These are phyloP conservation scores for Dromius quadrimaculatus DNA, from an alignment of 2,888 invertebrate genomes.

Conservation along the genomic window DNA sequence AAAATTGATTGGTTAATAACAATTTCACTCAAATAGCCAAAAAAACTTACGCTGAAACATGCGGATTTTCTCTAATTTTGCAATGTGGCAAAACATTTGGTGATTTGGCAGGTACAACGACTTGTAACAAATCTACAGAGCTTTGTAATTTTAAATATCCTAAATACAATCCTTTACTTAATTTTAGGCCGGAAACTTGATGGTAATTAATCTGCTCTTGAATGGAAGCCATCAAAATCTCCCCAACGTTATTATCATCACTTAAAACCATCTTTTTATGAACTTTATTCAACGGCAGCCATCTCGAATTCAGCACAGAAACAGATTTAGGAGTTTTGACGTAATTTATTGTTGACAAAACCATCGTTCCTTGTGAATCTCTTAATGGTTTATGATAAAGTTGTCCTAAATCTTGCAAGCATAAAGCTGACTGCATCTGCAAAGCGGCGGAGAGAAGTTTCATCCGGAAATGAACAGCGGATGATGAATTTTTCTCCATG, in stretches of 20 bases:
- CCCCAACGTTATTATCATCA: conserved; percentile 82
- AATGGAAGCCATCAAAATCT: conserved; percentile 88
- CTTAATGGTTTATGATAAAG: conserved; percentile 91
- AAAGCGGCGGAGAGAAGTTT: conserved; percentile 95
- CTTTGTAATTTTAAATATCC: conserved; percentile 97
- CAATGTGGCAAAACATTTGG: conserved; percentile 96
- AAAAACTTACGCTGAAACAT: conserved; percentile 88
- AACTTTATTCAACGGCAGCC: conserved; percentile 90
- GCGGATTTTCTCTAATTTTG: conserved; percentile 93
- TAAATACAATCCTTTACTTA: conserved; percentile 91
- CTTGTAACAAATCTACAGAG: conserved; percentile 93
- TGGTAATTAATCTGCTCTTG: conserved; percentile 82
- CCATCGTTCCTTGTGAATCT: conserved; percentile 90
- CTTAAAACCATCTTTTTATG: conserved; percentile 82
- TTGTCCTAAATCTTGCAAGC: conserved; percentile 94
- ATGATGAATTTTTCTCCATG: conserved; percentile 93
- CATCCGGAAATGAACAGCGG: conserved; percentile 90
- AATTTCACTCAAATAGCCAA: conserved; percentile 72
- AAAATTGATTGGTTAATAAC: neutral
- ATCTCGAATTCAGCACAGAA: conserved; percentile 90
- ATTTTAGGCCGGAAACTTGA: conserved; percentile 84
- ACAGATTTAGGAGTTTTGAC: conserved; percentile 86
- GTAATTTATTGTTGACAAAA: conserved; percentile 88
- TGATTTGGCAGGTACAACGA: conserved; percentile 91
- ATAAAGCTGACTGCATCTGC: conserved; percentile 90